Evolutionary conservation across 2,888 invertebrate genomes (phyloP).

Genomic region (Oligia latruncula): DNA sequence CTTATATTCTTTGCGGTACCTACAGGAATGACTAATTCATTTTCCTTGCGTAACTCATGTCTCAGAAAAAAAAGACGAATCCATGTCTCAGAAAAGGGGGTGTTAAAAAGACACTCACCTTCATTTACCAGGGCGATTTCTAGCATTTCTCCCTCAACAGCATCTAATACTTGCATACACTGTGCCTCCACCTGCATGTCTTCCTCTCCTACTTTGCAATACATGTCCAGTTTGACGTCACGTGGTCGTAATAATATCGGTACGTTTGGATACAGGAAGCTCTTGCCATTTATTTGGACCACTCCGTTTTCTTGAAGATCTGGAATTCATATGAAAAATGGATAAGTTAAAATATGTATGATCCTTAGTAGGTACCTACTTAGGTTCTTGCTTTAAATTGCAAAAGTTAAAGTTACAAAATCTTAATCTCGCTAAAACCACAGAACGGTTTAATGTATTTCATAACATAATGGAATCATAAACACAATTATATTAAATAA

Average conservation of each 20-base stretch:
- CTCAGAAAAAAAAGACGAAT: too few relatives aligned
- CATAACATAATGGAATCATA: neutral
- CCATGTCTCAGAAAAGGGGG: neutral
- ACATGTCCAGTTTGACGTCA: slow-evolving; percentile 76
- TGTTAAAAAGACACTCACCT: slow-evolving; percentile 80
- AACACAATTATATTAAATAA: too few relatives aligned
- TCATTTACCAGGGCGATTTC: slow-evolving; percentile 91
- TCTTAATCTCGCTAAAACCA: neutral
- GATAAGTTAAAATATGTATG: neutral
- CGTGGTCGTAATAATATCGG: slow-evolving; percentile 89
- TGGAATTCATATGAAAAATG: slow-evolving; percentile 65
- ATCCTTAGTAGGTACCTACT: neutral
- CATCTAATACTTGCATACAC: slow-evolving; percentile 89
- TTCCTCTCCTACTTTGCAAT: slow-evolving; percentile 84
- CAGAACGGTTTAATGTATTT: neutral
- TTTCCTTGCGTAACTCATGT: too few relatives aligned
- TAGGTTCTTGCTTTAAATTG: neutral
- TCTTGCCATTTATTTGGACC: slow-evolving; percentile 91
- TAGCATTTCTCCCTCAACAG: slow-evolving; percentile 85
- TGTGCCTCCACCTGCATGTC: slow-evolving; percentile 80
- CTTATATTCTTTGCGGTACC: neutral
- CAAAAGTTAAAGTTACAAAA: neutral
- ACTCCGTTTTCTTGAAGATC: slow-evolving; percentile 78
- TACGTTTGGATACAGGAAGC: slow-evolving; percentile 90
- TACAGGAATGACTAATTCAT: neutral